Conservation (phyloP, 2,888 invertebrate genomes). For the Tipula helvola region DNA sequence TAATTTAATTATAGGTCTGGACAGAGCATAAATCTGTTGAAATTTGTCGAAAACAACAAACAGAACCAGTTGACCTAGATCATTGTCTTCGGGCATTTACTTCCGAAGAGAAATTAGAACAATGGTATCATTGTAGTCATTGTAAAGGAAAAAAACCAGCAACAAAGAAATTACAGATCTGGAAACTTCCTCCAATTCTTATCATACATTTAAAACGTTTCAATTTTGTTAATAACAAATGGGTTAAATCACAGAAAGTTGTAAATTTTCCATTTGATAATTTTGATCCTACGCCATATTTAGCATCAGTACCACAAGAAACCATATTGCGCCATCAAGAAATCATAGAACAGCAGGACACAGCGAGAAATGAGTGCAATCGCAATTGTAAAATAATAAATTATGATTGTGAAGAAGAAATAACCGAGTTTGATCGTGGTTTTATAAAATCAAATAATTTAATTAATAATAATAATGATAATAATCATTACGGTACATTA, state of each 20-base stretch:
- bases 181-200: slow-evolving; percentile 83
- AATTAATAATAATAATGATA: slow-evolving; percentile 9
- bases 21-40: slow-evolving; percentile 64
- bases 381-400: slow-evolving; percentile 18
- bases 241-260: slow-evolving; percentile 90
- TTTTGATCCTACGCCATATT: slow-evolving; percentile 76
- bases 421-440: slow-evolving; percentile 16
- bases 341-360: slow-evolving; percentile 30
- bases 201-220: slow-evolving; percentile 87
- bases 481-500: neutral
- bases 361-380: slow-evolving; percentile 5
- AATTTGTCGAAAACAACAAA: slow-evolving; percentile 54
- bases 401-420: slow-evolving; percentile 18
- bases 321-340: slow-evolving; percentile 57
- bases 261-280: slow-evolving; percentile 78
- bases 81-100: slow-evolving; percentile 82
- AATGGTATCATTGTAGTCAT: slow-evolving; percentile 72
- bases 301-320: slow-evolving; percentile 69
- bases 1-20: slow-evolving; percentile 44
- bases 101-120: slow-evolving; percentile 71
- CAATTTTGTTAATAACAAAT: slow-evolving; percentile 78
- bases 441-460: slow-evolving; percentile 9
- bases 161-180: slow-evolving; percentile 82
- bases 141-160: slow-evolving; percentile 77
- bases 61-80: slow-evolving; percentile 72